phyloP scores from a whole-genome alignment of 1,140 invertebrate species.

The Pseudobourletiella spinata region DNA sequence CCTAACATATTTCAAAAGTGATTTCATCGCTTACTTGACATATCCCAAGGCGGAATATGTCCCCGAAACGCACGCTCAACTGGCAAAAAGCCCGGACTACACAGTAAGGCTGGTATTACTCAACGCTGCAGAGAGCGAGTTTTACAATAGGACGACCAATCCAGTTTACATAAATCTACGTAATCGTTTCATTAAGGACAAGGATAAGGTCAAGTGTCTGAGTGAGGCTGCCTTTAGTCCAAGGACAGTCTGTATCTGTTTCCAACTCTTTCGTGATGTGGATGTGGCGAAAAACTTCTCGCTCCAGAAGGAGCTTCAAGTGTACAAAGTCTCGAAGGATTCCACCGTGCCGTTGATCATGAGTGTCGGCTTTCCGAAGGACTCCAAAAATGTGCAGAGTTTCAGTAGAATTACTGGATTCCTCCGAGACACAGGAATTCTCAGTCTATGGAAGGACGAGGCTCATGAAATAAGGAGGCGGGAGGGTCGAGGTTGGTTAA shows the following conservation, averaged over 20 bases:
- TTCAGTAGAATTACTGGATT: too few species aligned
- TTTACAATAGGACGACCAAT: not conserved
- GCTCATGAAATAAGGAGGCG: too few species aligned
- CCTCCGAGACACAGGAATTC: too few species aligned
- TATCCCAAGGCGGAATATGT: not conserved
- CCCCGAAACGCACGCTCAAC: not conserved
- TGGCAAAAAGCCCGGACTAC: not conserved
- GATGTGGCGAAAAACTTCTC: too few species aligned
- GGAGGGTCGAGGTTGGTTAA: too few species aligned
- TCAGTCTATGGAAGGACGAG: too few species aligned
- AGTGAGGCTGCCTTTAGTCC: not conserved
- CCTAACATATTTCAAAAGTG: not conserved
- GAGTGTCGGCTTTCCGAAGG: too few species aligned
- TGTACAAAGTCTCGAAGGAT: too few species aligned
- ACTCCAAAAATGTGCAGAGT: too few species aligned
- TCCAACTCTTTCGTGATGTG: too few species aligned
- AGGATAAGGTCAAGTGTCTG: not conserved
- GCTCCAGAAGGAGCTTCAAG: too few species aligned
- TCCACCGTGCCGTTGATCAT: too few species aligned
- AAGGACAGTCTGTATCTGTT: not conserved
- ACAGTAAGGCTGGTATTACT: not conserved
- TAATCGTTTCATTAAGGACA: not conserved
- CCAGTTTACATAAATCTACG: not conserved
- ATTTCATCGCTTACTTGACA: not conserved
- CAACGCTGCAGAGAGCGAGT: not conserved